Conservation (phyloP, 1,140 invertebrate species). For the Parasteatoda tepidariorum region DNA sequence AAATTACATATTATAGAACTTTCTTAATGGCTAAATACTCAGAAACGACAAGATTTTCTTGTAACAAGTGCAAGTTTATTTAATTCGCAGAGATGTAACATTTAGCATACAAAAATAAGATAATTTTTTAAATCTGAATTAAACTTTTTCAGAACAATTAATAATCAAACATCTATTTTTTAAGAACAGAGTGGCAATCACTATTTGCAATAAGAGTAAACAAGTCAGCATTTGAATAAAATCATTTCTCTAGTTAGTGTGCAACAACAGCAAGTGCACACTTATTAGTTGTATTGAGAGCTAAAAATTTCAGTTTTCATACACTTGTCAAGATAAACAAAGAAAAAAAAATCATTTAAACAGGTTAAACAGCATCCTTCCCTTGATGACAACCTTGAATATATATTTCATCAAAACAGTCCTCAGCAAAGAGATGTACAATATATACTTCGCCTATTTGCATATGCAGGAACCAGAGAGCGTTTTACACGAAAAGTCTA, state of each 20-base stretch:
- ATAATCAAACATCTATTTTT: constrained; percentile 25
- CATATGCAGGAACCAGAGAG: constrained; percentile 10
- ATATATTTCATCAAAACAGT: constrained; percentile 1
- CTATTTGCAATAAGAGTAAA: constrained; percentile 13
- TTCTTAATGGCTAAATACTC: too few relatives aligned
- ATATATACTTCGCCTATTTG: constrained; percentile 8
- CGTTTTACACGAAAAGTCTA: constrained; percentile 3
- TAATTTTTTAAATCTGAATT: constrained; percentile 48
- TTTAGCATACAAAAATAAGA: constrained; percentile 54
- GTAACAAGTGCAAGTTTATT: constrained; percentile 50
- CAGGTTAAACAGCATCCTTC: constrained; percentile 23
- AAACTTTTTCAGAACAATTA: constrained; percentile 19
- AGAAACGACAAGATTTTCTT: not conserved
- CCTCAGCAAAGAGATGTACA: constrained; percentile 20
- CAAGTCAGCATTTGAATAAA: constrained; percentile 3
- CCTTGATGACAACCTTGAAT: constrained; percentile 54
- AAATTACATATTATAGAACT: too few relatives aligned
- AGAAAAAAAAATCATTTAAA: constrained; percentile 6
- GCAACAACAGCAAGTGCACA: constrained; percentile 11
- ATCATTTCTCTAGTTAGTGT: constrained; percentile 7
- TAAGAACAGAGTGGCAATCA: not conserved
- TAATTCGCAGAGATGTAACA: constrained; percentile 48
- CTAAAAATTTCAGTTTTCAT: constrained; percentile 33
- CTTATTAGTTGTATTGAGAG: constrained; percentile 25
- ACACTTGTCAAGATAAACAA: constrained; percentile 34